Evolutionary conservation across 2,113 vertebrate genomes (phyloP).

Genomic region (Gallinago jamesoni): DNA sequence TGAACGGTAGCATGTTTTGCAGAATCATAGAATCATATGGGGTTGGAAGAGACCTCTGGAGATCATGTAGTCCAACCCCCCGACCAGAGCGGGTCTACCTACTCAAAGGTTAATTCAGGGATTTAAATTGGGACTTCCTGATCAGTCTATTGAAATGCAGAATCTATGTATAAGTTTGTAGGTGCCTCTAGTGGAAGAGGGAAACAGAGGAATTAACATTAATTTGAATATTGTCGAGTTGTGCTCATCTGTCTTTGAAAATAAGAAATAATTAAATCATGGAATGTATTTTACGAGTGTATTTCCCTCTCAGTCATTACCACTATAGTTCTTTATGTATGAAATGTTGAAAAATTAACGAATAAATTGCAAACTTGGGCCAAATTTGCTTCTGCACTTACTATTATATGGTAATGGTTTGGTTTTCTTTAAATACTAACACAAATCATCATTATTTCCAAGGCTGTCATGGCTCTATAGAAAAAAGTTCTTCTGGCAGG

Average conservation of each 20-base stretch:
- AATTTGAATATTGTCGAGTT: background rate
- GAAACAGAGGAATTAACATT: background rate
- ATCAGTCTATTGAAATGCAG: background rate
- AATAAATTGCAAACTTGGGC: background rate
- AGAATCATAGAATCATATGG: background rate
- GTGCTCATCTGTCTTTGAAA: background rate
- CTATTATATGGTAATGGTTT: background rate
- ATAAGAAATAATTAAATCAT: background rate
- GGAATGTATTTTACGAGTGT: background rate
- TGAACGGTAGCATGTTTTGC: background rate
- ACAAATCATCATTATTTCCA: background rate
- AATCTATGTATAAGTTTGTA: background rate
- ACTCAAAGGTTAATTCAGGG: background rate
- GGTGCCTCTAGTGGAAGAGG: background rate
- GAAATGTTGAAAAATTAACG: background rate
- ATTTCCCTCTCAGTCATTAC: background rate
- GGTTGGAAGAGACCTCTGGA: too few relatives aligned
- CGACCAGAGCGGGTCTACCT: too few relatives aligned
- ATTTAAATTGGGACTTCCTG: background rate
- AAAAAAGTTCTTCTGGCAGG: slow-evolving; percentile 92
- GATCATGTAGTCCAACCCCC: too few relatives aligned
- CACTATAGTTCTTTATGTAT: background rate
- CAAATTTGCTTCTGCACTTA: background rate
- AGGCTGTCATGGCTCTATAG: slow-evolving; percentile 94
- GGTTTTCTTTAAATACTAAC: background rate